Evolutionary conservation across 2,113 vertebrate genomes (phyloP).

Genomic region (Scartelaos histophorus): DNA sequence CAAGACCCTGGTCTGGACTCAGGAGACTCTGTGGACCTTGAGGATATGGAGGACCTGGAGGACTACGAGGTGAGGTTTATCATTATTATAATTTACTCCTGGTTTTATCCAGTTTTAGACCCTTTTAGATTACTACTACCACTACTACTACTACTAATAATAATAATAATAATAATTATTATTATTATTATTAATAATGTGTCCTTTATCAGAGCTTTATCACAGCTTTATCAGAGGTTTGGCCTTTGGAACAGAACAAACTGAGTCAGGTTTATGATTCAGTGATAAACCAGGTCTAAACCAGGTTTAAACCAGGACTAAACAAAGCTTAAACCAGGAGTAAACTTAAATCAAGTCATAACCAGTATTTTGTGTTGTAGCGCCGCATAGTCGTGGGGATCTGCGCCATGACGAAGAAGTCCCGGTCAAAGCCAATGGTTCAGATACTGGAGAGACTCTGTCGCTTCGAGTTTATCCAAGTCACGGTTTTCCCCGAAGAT

Average conservation of each 20-base stretch:
- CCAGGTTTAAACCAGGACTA: background rate
- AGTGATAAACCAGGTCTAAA: background rate
- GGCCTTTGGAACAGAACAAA: background rate
- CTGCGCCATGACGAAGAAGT: slow-evolving; percentile 98
- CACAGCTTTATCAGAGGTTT: background rate
- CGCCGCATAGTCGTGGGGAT: slow-evolving; percentile 97
- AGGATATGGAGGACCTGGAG: background rate
- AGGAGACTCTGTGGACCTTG: background rate
- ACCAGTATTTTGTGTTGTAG: slow-evolving; percentile 44
- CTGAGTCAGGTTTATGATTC: background rate
- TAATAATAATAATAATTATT: too few relatives aligned
- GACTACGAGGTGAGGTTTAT: background rate
- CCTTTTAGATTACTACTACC: too few relatives aligned
- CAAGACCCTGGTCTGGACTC: background rate
- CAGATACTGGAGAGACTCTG: slow-evolving; percentile 84
- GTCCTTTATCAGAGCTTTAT: too few relatives aligned
- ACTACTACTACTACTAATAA: too few relatives aligned
- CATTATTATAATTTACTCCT: too few relatives aligned
- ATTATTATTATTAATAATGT: too few relatives aligned
- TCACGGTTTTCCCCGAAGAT: slow-evolving; percentile 95
- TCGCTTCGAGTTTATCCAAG: slow-evolving; percentile 94
- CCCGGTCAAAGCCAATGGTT: slow-evolving; percentile 90
- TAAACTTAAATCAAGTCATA: background rate
- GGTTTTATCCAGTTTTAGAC: too few relatives aligned
- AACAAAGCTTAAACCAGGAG: background rate